phyloP scores from a whole-genome alignment of 37 sponge, comb jelly and placozoan species.

The Agelas oroides region DNA sequence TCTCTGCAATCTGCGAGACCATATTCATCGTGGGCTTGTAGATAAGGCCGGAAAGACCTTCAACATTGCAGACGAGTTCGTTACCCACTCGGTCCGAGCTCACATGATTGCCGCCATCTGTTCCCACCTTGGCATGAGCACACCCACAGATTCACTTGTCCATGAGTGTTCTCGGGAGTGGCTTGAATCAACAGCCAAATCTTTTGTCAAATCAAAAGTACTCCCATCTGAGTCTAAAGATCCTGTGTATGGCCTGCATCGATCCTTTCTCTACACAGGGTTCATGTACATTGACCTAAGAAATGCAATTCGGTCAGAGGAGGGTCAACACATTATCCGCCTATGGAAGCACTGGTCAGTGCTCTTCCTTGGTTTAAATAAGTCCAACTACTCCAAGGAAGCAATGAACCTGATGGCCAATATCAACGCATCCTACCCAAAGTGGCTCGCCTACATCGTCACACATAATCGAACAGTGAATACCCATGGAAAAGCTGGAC shows the following conservation, averaged over 20 bases:
- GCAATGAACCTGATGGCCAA: neutral
- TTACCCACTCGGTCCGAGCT: no score
- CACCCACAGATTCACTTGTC: neutral
- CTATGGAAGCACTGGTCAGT: neutral
- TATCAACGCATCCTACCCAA: neutral
- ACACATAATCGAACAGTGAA: slow-evolving; percentile 20
- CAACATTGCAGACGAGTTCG: no score
- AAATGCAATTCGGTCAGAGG: neutral
- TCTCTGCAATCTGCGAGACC: neutral
- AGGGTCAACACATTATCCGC: slow-evolving; percentile 2
- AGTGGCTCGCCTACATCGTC: neutral
- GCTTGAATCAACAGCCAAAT: neutral
- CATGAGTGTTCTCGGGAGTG: neutral
- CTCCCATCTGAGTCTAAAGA: neutral
- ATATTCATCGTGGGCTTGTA: neutral
- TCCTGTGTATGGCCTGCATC: neutral
- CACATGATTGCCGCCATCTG: slow-evolving; percentile 9
- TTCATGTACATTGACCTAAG: slow-evolving; percentile 8
- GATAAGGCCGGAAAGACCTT: neutral
- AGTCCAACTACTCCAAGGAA: neutral
- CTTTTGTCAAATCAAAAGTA: neutral
- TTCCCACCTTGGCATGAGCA: neutral
- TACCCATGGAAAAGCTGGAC: neutral
- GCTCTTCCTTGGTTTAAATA: neutral
- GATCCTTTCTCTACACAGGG: neutral